Evolutionary conservation across 2,113 vertebrate genomes (phyloP), one percentile per base, ranked within the genome.

Genomic region (Diadophis punctatus): DNA sequence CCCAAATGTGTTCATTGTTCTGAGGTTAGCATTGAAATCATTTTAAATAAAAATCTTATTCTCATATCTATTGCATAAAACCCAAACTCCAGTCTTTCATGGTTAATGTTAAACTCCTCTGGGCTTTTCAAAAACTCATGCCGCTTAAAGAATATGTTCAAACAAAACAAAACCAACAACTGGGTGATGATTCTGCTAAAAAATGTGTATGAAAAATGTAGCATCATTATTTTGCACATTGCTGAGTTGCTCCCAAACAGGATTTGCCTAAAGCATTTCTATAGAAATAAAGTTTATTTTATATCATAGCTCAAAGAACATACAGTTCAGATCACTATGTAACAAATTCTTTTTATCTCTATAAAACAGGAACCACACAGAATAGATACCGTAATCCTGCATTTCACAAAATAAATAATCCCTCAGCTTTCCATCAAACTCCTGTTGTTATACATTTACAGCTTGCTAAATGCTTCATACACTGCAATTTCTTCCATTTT

Each of bases 1-100:
- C 87, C 86, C 92, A 95, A 95, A 91, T 74, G 87, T 93, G 92
- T 91, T 94, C 93, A 94, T 95, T 95, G 95, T 96, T 95, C 58
- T 93, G 34, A 52, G 30, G 22, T 52, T 91, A 93, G 89, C 55
- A 1, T 91, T 93, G 93, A 93, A 92, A 96, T 86, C 91, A 88
- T 93, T 94, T 95, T 90, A 95, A 96, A 93, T 94, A 94, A 94
- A 93, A 58, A 53, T 39, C 91, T 90, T 84, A 51, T 93, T 93
- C 86, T 94, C 85, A 93, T 8, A 56, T 93, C 55, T 34, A 34
- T 91, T 94, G 91, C 90, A 89, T 43, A 49, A n/a, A 93, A 25
- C 8, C 43, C 74, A 11, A 58, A 4, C 14, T 92, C 93, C 94
- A 90, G 91, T 91, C 52, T 89, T 89, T 90, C 39, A 43, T 87